Evolutionary conservation across 2,888 invertebrate species (phyloP), one percentile per base, ranked within the genome.

Genomic region (Sturmia bella): DNA sequence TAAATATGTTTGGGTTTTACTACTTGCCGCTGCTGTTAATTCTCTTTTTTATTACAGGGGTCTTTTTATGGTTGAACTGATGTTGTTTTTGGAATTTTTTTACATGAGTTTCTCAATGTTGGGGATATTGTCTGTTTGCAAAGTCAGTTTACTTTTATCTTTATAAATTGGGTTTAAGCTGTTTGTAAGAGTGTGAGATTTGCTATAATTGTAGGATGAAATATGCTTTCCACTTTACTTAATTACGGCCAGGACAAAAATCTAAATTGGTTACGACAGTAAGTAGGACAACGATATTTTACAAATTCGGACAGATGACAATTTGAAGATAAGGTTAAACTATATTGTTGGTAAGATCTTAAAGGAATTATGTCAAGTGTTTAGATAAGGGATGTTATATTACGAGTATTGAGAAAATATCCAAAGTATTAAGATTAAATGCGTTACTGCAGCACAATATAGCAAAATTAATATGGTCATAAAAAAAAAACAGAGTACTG

Each of bases 151-250:
- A 74, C 81, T 82, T 82, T 82, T 78, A 78, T 82, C 74, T 77
- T 78, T 78, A 78, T 74, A 82, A 82, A 82, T 82, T 74, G 77
- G 63, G 73, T 27, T 78, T 82, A 82, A 82, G 74, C 73, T 69
- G 63, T 73, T 56, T 52, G 50, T 15, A 13, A 15, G 52, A 57
- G 73, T 81, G 81, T 81, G 81, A 73, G 81, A 77, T 77, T 69
- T 82, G 37, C 74, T 32, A 70, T 74, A 82, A 77, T 82, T 82
- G 50, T 59, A 17, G 81, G 81, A 82, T 82, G 52, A 77, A 84
- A 84, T 80, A 84, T 85, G 82, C 74, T 84, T 57, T 76, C 74
- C 84, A 83, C 81, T 84, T 81, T 78, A 77, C 81, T 84, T 85
- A 85, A 85, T 85, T 85, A 84, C 78, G 63, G 27, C 52, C 43